These are phyloP conservation scores for Nomada fabriciana DNA, from an alignment of 2,888 invertebrate genomes.

Conservation along the genomic window DNA sequence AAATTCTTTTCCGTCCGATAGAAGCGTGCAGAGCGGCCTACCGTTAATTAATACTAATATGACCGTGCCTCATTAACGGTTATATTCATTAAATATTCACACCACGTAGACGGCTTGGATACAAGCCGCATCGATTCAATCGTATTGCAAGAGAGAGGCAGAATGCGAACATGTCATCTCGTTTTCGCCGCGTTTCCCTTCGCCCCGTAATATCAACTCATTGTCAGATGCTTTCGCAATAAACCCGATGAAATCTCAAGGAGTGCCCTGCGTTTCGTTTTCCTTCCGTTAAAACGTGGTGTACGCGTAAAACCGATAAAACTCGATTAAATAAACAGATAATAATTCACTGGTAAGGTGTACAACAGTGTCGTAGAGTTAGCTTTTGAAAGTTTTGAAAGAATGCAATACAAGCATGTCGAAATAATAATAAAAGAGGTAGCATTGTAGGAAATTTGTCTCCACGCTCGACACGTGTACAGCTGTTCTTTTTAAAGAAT, in stretches of 20 bases:
- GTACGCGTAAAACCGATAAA: conserved; percentile 6
- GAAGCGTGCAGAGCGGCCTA: conserved; percentile 51
- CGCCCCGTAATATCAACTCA: conserved; percentile 45
- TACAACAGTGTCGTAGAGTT: neutral
- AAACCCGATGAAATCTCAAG: conserved; percentile 43
- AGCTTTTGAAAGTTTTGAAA: neutral
- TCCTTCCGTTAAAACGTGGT: conserved; percentile 26
- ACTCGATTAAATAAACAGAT: conserved; percentile 23
- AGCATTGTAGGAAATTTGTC: conserved; percentile 33
- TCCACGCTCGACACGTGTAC: conserved; percentile 14
- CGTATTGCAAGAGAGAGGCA: conserved; percentile 62
- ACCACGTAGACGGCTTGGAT: conserved; percentile 65
- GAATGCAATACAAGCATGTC: neutral
- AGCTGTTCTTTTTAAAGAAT: conserved; percentile 41
- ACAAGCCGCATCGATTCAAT: conserved; percentile 71
- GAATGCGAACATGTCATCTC: conserved; percentile 61
- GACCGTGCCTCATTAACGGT: conserved; percentile 78
- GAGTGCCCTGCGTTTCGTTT: conserved; percentile 36
- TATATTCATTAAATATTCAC: conserved; percentile 77
- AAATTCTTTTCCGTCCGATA: conserved; percentile 42
- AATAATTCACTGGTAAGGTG: neutral
- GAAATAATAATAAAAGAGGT: neutral
- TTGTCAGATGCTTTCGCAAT: conserved; percentile 49
- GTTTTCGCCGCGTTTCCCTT: conserved; percentile 52
- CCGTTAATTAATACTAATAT: conserved; percentile 78